Percentiles rank a stretch among this genome's conserved stretches.
Conservation (phyloP, 2,797 vertebrate genomes). For the Gadopsis marmoratus region DNA sequence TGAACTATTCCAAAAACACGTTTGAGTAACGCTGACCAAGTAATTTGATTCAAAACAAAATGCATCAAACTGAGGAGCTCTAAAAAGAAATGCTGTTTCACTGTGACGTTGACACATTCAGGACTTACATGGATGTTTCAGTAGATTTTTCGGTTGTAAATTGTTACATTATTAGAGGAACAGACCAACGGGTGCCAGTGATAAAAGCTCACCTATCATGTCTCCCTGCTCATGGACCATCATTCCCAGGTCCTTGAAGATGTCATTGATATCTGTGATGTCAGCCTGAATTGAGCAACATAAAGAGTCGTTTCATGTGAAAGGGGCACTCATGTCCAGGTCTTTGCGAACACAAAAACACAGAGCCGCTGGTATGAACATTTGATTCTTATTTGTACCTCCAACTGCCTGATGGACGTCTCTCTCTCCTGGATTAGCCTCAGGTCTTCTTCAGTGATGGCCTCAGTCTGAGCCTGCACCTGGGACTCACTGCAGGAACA, state of each 20-base stretch:
- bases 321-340: constrained; percentile 78
- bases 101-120: not conserved
- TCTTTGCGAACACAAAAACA: constrained; percentile 79
- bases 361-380: not conserved
- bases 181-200: not conserved
- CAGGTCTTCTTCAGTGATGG: constrained; percentile 95
- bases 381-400: constrained; percentile 80
- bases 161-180: not conserved
- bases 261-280: constrained; percentile 97
- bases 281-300: constrained; percentile 87
- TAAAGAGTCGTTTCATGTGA: not conserved
- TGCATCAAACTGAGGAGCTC: too few species aligned
- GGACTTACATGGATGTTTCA: not conserved
- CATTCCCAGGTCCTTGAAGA: constrained; percentile 98
- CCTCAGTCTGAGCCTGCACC: constrained; percentile 89
- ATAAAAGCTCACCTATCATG: constrained; percentile 93
- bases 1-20: too few species aligned
- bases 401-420: constrained; percentile 91
- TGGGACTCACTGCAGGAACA: constrained; percentile 83
- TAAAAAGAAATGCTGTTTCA: not conserved
- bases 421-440: constrained; percentile 95
- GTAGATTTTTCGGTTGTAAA: not conserved
- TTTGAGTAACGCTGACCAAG: not conserved
- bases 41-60: not conserved
- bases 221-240: constrained; percentile 99